Base-by-base conservation (phyloP, 1,140 invertebrate genomes). In the Caenorhabditis tropicalis region DNA sequence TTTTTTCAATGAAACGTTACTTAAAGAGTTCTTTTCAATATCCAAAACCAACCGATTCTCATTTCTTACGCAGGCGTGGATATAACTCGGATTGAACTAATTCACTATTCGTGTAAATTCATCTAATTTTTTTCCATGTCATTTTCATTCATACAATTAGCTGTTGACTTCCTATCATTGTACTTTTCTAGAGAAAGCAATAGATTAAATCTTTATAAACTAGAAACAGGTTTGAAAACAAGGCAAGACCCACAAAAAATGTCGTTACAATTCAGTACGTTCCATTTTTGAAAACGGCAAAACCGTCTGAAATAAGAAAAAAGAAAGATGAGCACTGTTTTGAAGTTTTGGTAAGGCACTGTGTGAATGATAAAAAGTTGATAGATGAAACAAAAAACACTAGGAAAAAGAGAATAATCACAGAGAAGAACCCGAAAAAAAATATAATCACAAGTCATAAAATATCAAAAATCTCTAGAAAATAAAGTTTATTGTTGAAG, bases 201-300 rank as follows among this genome's bases (percentile, higher is more conserved):
- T n/a, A n/a, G n/a, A n/a, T n/a, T n/a, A 58, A 24, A 27, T 2
- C 2, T 58, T 58, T 27, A 58, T 58, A 29, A 58, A 58, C 24
- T n/a, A n/a, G 16, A 43, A 24, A 74, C 65, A 43, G 33, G 65
- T 24, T 12, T 10, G 24, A 74, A 31, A 74, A 74, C 4, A 43
- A 39, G 65, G 65, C 65, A 74, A 74, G 65, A 74, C 65, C 65
- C 65, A 74, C 65, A 74, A 31, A 74, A 65, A 74, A 74, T 43
- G n/a, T 74, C 65, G 33, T n/a, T 74, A 74, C 36, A 74, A 43
- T 74, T 74, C 36, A 27, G 6, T 6, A 74, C 36, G 24, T 15
- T 46, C n/a, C 65, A 24, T 33, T 7, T 74, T 43, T 74, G 1
- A 33, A 33, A 16, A 12, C n/a, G 15, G 48, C 15, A 65, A 19